phyloP scores from a whole-genome alignment of 1,140 invertebrate genomes.

The Choristoneura fumiferana region DNA sequence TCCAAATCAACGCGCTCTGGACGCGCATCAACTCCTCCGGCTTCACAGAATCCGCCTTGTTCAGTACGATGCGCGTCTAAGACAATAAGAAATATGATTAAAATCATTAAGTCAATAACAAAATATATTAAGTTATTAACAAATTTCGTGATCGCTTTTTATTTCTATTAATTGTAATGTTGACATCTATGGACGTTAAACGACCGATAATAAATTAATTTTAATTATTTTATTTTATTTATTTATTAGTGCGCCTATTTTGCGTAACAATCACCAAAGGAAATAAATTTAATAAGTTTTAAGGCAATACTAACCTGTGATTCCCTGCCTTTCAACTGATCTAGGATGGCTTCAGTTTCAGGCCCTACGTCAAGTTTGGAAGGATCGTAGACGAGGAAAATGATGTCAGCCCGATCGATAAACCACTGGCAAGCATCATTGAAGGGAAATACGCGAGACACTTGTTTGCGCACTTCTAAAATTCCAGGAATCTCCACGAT shows the following conservation, averaged over 20 bases:
- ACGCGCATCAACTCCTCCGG: conserved; percentile 95
- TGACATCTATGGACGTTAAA: too few species aligned
- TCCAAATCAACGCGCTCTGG: conserved; percentile 96
- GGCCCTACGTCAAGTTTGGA: conserved; percentile 96
- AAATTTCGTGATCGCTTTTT: too few species aligned
- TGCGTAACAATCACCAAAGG: too few species aligned
- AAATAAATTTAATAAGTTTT: too few species aligned
- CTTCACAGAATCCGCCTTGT: conserved; percentile 96
- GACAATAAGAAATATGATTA: too few species aligned
- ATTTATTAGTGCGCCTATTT: too few species aligned
- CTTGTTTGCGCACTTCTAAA: conserved; percentile 94
- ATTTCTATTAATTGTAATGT: too few species aligned
- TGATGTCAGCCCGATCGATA: conserved; percentile 96
- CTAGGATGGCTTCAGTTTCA: conserved; percentile 95
- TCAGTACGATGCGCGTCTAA: conserved; percentile 93
- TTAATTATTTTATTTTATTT: too few species aligned
- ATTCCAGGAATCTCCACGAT: conserved; percentile 98
- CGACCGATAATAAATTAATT: too few species aligned
- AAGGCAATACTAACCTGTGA: conserved; percentile 82
- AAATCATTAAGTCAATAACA: too few species aligned
- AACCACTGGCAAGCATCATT: conserved; percentile 98
- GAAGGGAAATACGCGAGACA: conserved; percentile 95
- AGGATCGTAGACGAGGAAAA: conserved; percentile 97
- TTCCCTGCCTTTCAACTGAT: conserved; percentile 95
- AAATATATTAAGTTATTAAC: too few species aligned